These are phyloP conservation scores for Stenurella melanura DNA, from an alignment of 2,888 invertebrate species.

Conservation along the genomic window DNA sequence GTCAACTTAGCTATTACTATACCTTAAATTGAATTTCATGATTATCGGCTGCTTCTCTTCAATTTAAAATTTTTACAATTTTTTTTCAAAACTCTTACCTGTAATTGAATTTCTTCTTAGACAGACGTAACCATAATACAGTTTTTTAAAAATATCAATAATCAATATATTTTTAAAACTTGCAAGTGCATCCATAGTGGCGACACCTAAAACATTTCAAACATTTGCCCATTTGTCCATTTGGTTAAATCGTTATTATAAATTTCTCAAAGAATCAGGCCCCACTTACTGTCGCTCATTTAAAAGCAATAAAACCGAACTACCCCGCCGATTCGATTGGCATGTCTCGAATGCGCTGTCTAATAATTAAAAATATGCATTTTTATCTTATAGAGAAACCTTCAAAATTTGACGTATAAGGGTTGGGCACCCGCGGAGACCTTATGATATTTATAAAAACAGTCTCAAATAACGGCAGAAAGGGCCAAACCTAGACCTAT, in stretches of 20 bases:
- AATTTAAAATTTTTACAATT: no score
- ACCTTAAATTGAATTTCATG: no score
- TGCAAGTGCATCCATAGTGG: neutral
- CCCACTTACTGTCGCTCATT: neutral
- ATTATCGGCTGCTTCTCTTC: no score
- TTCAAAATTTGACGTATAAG: conserved; percentile 57
- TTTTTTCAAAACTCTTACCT: no score
- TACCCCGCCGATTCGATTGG: conserved; percentile 10
- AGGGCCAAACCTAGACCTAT: conserved; percentile 49
- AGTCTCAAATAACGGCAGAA: conserved; percentile 51
- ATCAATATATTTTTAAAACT: no score
- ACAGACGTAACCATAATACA: no score
- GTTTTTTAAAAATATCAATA: no score
- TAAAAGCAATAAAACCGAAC: neutral
- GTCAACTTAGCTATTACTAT: no score
- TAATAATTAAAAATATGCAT: conserved; percentile 36
- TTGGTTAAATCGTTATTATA: neutral
- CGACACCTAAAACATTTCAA: neutral
- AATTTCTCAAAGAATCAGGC: neutral
- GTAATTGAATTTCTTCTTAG: no score
- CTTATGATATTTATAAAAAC: conserved; percentile 54
- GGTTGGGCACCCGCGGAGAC: conserved; percentile 57
- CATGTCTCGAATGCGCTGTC: neutral
- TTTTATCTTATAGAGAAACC: conserved; percentile 40
- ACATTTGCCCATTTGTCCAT: neutral